Base-by-base conservation (phyloP, 2,113 vertebrate species). In the Fregata magnificens region DNA sequence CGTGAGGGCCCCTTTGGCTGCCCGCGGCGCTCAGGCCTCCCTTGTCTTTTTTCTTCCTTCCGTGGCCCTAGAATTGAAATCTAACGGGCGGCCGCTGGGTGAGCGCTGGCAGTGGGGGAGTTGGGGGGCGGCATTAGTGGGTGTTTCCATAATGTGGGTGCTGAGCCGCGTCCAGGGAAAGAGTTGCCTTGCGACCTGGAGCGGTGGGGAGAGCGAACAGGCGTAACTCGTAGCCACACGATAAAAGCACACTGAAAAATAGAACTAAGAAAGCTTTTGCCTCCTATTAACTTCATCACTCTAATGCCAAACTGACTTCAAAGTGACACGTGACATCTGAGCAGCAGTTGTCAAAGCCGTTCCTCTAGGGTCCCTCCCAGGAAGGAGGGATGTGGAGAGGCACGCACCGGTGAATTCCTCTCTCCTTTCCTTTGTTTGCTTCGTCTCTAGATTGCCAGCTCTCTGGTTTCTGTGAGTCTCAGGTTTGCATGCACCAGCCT, bases 1-100 rank as follows among this genome's bases (percentile, higher is more conserved):
- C 7, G 13, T 6, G n/a, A 20, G 16, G n/a, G n/a, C 3, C 3
- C 0, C 3, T 6, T 2, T 6, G 16, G 11, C 10, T 4, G 17
- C 15, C 6, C 9, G 5, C 11, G 6, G 59, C 5, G 24, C 25
- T 13, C 5, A 0, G n/a, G 5, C 12, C 11, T 45, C 16, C 45
- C 19, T 40, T 32, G 4, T 25, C 11, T 4, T 25, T 11, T 3
- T n/a, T 8, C 11, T n/a, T 2, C 14, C 6, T 31, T 26, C 9
- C 9, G 45, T 9, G 53, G 53, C 13, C 11, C 22, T 4, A 3
- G 17, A 32, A n/a, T 10, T 36, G 72, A 38, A 24, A 29, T 36
- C 5, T 24, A 20, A 19, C 0, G 11, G 12, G 52, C 1, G 3
- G 34, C 5, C 3, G 0, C 18, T 24, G 32, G 25, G 32, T 4